Evolutionary conservation across 2,113 vertebrate genomes (phyloP).

Genomic region (Grantiella picta): DNA sequence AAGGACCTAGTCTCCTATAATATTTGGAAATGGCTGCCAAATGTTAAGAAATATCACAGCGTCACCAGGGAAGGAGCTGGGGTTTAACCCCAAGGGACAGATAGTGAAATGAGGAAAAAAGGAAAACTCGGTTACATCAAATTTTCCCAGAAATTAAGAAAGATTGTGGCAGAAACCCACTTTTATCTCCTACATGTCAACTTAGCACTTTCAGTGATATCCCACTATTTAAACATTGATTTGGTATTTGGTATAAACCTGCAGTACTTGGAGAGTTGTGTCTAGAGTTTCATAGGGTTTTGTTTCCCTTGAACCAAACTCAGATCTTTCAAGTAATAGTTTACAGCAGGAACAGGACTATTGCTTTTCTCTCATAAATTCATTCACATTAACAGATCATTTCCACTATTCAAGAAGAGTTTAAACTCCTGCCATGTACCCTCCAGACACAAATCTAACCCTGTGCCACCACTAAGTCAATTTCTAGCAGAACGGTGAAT

Average conservation of each 20-base stretch:
- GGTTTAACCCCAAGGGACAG: not conserved
- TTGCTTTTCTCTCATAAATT: not conserved
- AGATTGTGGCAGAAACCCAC: not conserved
- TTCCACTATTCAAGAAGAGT: not conserved
- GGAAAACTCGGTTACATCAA: rapidly evolving
- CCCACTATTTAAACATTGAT: not conserved
- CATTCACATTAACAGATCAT: not conserved
- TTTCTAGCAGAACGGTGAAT: not conserved
- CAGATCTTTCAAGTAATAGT: not conserved
- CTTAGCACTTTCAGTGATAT: not conserved
- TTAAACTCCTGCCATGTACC: not conserved
- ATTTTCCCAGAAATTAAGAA: not conserved
- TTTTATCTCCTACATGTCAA: not conserved
- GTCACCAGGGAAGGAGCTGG: not conserved
- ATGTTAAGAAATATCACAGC: not conserved
- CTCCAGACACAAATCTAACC: not conserved
- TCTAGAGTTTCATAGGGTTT: not conserved
- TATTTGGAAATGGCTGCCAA: not conserved
- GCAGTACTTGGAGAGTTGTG: not conserved
- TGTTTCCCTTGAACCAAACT: not conserved
- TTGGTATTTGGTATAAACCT: not conserved
- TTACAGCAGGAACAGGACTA: not conserved
- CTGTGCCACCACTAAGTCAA: not conserved
- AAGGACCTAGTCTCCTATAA: not conserved
- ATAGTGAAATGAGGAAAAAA: not conserved